These are phyloP conservation scores for Leptobrachium ailaonicum DNA, from an alignment of 2,113 vertebrate species.

Conservation along the genomic window DNA sequence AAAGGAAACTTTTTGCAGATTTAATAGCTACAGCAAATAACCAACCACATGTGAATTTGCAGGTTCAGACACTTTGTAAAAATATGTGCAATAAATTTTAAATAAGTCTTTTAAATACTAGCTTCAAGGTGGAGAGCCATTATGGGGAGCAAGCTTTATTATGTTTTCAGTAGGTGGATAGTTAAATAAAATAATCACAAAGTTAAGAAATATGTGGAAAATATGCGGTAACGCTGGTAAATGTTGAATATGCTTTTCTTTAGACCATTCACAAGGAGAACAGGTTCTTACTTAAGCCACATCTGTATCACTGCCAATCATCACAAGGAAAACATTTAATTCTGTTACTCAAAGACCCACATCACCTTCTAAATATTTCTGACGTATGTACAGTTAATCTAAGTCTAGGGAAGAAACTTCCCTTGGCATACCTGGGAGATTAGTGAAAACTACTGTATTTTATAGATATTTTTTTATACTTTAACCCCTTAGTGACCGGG, in stretches of 20 bases:
- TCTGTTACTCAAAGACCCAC: slow-evolving; percentile 45
- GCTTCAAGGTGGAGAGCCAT: slow-evolving; percentile 24
- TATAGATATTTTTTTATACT: not conserved
- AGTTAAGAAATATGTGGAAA: slow-evolving; percentile 57
- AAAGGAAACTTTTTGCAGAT: not conserved
- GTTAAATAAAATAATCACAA: slow-evolving; percentile 58
- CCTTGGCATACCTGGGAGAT: slow-evolving; percentile 8
- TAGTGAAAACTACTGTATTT: not conserved
- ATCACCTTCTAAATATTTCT: slow-evolving; percentile 46
- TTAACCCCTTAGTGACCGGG: too few relatives aligned
- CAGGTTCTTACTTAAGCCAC: slow-evolving; percentile 53
- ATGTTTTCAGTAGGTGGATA: slow-evolving; percentile 49
- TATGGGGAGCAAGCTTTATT: slow-evolving; percentile 38
- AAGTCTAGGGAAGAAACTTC: slow-evolving; percentile 24
- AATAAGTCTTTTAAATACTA: slow-evolving; percentile 25
- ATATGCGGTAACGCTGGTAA: slow-evolving; percentile 53
- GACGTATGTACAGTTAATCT: slow-evolving; percentile 41
- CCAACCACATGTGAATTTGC: slow-evolving; percentile 13
- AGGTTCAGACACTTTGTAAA: slow-evolving; percentile 26
- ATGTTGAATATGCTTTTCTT: slow-evolving; percentile 53
- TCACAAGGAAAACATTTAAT: slow-evolving; percentile 56
- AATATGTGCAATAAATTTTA: slow-evolving; percentile 35
- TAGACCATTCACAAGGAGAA: slow-evolving; percentile 53
- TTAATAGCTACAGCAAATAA: not conserved
- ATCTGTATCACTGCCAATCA: slow-evolving; percentile 53